Percentiles rank a stretch among this genome's conserved stretches.
phyloP scores from a whole-genome alignment of 2,888 invertebrate genomes.

The Cyclophora punctaria region DNA sequence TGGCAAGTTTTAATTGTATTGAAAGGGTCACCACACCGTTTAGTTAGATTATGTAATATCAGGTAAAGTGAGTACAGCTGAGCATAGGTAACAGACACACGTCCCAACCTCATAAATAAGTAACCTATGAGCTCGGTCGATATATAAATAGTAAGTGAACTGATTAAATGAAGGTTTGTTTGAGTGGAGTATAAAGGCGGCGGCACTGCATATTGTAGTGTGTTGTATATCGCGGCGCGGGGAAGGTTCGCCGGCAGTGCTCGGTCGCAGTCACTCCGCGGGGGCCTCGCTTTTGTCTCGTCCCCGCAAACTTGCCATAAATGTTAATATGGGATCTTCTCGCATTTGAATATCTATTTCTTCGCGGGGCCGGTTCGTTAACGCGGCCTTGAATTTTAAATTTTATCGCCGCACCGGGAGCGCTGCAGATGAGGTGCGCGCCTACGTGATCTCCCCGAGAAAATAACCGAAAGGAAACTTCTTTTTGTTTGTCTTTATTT shows the following conservation, averaged over 20 bases:
- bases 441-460: slow-evolving; percentile 67
- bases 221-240: slow-evolving; percentile 22
- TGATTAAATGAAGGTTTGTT: neutral
- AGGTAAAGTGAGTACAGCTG: too few species aligned
- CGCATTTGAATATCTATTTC: slow-evolving; percentile 76
- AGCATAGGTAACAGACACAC: too few species aligned
- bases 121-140: slow-evolving; percentile 1
- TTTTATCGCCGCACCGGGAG: slow-evolving; percentile 70
- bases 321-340: slow-evolving; percentile 75
- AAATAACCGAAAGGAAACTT: slow-evolving; percentile 58
- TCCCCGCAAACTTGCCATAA: slow-evolving; percentile 74
- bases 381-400: slow-evolving; percentile 76
- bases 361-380: slow-evolving; percentile 74
- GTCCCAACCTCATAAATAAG: neutral
- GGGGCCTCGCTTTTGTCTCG: slow-evolving; percentile 63
- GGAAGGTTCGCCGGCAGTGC: slow-evolving; percentile 7
- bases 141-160: too few species aligned
- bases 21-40: too few species aligned
- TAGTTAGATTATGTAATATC: too few species aligned
- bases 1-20: too few species aligned
- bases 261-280: slow-evolving; percentile 28
- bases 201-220: slow-evolving; percentile 25
- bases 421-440: slow-evolving; percentile 70
- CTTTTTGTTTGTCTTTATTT: slow-evolving; percentile 57
- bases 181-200: slow-evolving; percentile 8